phyloP scores from a whole-genome alignment of 1,140 invertebrate genomes.

The Planococcus citri region DNA sequence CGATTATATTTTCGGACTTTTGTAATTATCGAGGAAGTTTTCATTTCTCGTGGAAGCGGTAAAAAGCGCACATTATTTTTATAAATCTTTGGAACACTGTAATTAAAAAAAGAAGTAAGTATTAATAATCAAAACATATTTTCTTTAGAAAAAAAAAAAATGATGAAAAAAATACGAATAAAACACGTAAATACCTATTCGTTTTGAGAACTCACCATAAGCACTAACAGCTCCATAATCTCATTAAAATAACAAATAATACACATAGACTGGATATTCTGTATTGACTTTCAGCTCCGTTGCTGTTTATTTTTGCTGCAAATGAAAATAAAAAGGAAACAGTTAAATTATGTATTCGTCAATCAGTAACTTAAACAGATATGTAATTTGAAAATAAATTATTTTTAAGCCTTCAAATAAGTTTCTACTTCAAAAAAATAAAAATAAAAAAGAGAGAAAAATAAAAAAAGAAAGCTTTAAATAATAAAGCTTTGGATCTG shows the following conservation, averaged over 20 bases:
- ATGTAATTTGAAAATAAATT: too few relatives aligned
- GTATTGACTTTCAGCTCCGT: background rate
- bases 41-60: background rate
- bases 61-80: background rate
- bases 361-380: too few relatives aligned
- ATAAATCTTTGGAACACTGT: conserved; percentile 1
- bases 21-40: too few relatives aligned
- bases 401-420: too few relatives aligned
- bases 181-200: too few relatives aligned
- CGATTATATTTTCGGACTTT: too few relatives aligned
- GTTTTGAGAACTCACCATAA: conserved; percentile 7
- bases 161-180: background rate
- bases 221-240: background rate
- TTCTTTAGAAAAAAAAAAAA: background rate
- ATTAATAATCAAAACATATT: too few relatives aligned
- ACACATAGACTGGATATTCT: background rate
- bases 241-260: background rate
- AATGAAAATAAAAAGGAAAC: background rate
- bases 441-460: too few relatives aligned
- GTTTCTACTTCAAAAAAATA: too few relatives aligned
- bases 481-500: background rate
- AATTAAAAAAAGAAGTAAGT: too few relatives aligned
- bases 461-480: background rate
- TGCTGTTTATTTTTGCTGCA: background rate
- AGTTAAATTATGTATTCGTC: too few relatives aligned